Evolutionary conservation across 1,140 invertebrate genomes (phyloP), one percentile per base, ranked within the genome.

Genomic region (Brachionus koreanus): DNA sequence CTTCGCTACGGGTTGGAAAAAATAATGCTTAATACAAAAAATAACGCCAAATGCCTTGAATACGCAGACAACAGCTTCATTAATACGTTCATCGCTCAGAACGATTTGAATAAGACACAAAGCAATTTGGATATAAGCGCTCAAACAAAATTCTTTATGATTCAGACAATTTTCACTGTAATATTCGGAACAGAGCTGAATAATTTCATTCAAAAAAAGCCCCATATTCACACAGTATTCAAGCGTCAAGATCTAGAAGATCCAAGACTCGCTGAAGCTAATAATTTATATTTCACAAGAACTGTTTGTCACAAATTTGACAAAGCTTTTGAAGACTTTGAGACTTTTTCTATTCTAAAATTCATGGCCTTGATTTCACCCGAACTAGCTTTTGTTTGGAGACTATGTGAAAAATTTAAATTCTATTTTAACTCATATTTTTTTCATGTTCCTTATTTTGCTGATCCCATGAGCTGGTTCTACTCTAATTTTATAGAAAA

Each of bases 1-100:
- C 33, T 39, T 3, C 19, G 76, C n/a, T 79, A 79, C 33, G 76
- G 23, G 6, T 13, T 79, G 10, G 76, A 79, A 43, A 79, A 79
- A 61, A 43, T 79, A 35, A 79, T 79, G 76, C 76, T 79, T 12
- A 79, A 79, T 65, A 79, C n/a, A 33, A 79, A 79, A 65, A 79
- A 79, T 25, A 79, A 12, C 10, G 49, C 76, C 19, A 57, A 65
- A 13, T 79, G 76, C n/a, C 57, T 79, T 9, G 61, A 79, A 25
- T 57, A 79, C 23, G 49, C 61, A 23, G 76, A 79, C 29, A 43
- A 49, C 16, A 79, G 76, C 35, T 79, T 79, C 19, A 61, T 61
- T 3, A 79, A 79, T 9, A 79, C 76, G 10, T 79, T 79, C 57
- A 25, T 12, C 2, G 2, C 10, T 10, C 49, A 79, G 33, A 9